A percentile compares a stretch with the other conserved stretches of the same genome.
These are phyloP conservation scores for Piezodorus guildinii DNA, from an alignment of 1,140 invertebrate species.

Conservation along the genomic window DNA sequence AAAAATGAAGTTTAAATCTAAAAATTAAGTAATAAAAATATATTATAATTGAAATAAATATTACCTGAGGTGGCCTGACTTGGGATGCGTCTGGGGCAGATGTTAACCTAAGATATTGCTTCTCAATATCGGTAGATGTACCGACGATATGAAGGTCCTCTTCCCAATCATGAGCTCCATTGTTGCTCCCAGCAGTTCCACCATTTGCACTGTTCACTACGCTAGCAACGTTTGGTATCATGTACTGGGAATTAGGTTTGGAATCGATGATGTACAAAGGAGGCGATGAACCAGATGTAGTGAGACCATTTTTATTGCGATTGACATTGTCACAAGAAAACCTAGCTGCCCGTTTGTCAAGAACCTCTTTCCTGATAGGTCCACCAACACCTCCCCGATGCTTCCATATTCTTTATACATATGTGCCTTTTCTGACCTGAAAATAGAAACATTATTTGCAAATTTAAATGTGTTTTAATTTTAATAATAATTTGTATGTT, in stretches of 20 bases:
- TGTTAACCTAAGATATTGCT: conserved; percentile 86
- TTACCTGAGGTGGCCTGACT: conserved; percentile 60
- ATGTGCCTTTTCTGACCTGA: neutral
- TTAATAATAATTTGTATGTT: no score
- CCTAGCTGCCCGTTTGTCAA: conserved; percentile 75
- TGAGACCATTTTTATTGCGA: neutral
- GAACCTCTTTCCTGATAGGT: conserved; percentile 44
- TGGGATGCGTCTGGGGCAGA: conserved; percentile 79
- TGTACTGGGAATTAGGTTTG: neutral
- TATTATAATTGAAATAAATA: no score
- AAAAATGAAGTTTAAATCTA: no score
- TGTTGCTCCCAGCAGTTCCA: conserved; percentile 48
- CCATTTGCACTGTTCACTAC: conserved; percentile 45
- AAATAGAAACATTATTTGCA: no score
- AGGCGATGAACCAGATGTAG: neutral
- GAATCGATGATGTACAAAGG: conserved; percentile 30
- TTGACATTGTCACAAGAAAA: conserved; percentile 39
- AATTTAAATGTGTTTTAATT: no score
- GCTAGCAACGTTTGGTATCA: conserved; percentile 30
- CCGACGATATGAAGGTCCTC: conserved; percentile 73
- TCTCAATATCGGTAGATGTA: conserved; percentile 84
- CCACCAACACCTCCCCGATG: conserved; percentile 17
- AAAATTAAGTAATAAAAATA: neutral
- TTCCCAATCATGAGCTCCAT: conserved; percentile 28
- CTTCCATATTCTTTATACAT: conserved; percentile 8